Evolutionary conservation across 1,140 invertebrate genomes (phyloP).

Genomic region (Bombus huntii): DNA sequence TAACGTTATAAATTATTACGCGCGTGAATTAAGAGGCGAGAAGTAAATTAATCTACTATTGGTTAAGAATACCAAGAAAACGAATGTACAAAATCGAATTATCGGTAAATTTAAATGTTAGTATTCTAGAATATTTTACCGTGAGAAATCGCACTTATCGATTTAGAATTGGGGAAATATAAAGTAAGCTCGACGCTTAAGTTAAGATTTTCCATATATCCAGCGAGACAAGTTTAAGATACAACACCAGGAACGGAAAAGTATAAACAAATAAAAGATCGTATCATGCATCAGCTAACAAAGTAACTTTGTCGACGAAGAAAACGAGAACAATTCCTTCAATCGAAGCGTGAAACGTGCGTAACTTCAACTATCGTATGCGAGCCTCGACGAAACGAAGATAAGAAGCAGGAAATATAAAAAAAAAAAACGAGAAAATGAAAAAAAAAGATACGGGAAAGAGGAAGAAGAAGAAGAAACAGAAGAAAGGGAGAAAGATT

Average conservation of each 20-base stretch:
- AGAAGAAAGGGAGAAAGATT: background rate
- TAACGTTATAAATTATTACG: slow-evolving; percentile 81
- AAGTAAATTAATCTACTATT: slow-evolving; percentile 65
- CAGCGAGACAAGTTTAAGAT: slow-evolving; percentile 30
- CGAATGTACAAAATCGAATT: slow-evolving; percentile 82
- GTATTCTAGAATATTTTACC: slow-evolving; percentile 79
- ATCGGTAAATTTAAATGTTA: slow-evolving; percentile 80
- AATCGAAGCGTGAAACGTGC: slow-evolving; percentile 16
- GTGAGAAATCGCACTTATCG: slow-evolving; percentile 65
- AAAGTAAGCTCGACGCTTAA: slow-evolving; percentile 59
- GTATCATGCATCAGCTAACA: slow-evolving; percentile 22
- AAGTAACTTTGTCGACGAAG: slow-evolving; percentile 7
- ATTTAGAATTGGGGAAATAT: slow-evolving; percentile 48
- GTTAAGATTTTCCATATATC: slow-evolving; percentile 58
- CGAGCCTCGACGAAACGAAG: slow-evolving; percentile 14
- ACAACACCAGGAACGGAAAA: slow-evolving; percentile 13
- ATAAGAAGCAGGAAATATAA: no score
- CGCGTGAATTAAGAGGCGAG: slow-evolving; percentile 56
- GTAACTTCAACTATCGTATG: background rate
- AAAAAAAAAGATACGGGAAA: no score
- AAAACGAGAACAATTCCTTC: background rate
- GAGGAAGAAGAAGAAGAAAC: background rate
- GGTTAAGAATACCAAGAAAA: slow-evolving; percentile 63
- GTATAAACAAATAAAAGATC: background rate
- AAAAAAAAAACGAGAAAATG: no score